Base-by-base conservation (phyloP, 2,113 vertebrate species). In the Salvelinus sp. region DNA sequence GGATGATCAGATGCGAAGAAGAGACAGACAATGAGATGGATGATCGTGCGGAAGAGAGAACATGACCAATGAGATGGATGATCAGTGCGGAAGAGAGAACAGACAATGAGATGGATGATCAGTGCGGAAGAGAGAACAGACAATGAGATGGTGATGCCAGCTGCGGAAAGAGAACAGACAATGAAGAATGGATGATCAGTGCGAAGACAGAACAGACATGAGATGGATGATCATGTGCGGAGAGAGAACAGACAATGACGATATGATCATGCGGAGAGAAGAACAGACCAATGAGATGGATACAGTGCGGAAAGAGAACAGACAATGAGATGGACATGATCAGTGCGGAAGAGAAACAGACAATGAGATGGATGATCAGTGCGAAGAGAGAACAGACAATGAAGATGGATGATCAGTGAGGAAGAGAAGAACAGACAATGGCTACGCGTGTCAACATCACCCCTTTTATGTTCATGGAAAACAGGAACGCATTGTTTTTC, bases 71-170 rank as follows among this genome's bases (percentile, higher is more conserved):
- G 27, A 27, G 27, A 27, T 27, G 27, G 27, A 27, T 27, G 27
- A 27, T 27, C 2, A 66, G n/a, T 25, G 65, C 76, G 58, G 18
- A 50, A 16, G 0, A 50, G 48, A 16, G 72, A 73, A 81, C 76
- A 80, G 73, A 74, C 79, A 80, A 83, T 70, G 63, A 81, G 76
- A 76, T 30, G 2, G 47, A 70, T 62, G 76, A 82, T 85, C 82
- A 66, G n/a, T 25, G 65, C 76, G 58, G 18, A 50, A 50, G 2
- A 50, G 48, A 16, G 72, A 73, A 81, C 76, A 80, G 73, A 74
- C 78, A 80, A 83, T 70, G 63, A 81, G 76, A 76, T 30, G 2
- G 44, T 62, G 76, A 82, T 85, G n/a, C n/a, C 82, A 66, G n/a
- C n/a, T 25, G 65, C 78, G 58, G 18, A 50, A 50, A 50, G 48